Percentiles rank a stretch among this genome's conserved stretches.
Evolutionary conservation across 2,113 vertebrate species (phyloP).

Genomic region (Planiliza haematocheilus): DNA sequence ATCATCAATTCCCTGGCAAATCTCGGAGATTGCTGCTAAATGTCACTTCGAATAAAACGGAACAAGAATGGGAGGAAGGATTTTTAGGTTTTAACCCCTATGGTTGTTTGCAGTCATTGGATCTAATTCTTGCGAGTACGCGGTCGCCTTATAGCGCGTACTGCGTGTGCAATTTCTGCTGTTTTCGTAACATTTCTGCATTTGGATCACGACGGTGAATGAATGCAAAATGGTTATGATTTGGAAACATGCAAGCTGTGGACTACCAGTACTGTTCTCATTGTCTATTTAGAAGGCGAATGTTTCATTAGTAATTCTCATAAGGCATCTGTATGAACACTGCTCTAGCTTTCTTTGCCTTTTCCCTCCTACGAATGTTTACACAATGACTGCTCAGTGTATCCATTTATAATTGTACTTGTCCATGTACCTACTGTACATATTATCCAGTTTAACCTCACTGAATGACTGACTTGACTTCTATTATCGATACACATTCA

Average conservation of each 20-base stretch:
- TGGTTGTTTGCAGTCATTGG: background rate
- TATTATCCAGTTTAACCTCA: conserved; percentile 6
- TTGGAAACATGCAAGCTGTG: background rate
- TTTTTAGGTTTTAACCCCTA: conserved; percentile 48
- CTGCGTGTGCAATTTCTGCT: background rate
- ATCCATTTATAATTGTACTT: background rate
- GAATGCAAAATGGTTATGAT: background rate
- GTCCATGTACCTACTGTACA: background rate
- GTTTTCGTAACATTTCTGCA: background rate
- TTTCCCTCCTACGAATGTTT: background rate
- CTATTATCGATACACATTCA: background rate
- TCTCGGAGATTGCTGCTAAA: conserved; percentile 75
- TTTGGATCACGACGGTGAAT: conserved; percentile 1
- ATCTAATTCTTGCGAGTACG: background rate
- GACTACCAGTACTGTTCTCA: no score
- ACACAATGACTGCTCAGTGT: background rate
- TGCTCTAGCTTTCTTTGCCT: background rate
- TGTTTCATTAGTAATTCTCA: no score
- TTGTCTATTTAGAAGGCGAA: no score
- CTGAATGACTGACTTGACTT: background rate
- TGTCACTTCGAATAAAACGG: conserved; percentile 80
- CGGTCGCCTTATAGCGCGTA: background rate
- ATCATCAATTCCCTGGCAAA: conserved; percentile 71
- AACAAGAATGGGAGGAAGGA: conserved; percentile 49
- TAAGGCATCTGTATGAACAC: background rate